Base-by-base conservation (phyloP, 2,797 vertebrate genomes). In the Sebastiscus tertius region DNA sequence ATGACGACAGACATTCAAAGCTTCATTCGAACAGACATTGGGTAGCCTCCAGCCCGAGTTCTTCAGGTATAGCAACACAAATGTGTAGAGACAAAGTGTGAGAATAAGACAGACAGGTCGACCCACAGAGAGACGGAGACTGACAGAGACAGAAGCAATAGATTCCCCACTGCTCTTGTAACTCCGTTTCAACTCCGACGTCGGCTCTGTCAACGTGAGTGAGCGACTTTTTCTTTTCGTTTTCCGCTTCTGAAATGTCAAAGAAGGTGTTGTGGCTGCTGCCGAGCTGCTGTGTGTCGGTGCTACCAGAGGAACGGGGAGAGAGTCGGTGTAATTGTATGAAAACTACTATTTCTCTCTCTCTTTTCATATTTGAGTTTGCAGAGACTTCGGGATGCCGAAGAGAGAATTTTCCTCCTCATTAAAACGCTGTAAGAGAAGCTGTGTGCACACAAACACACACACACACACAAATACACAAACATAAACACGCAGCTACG, bases 321-420 rank as follows among this genome's bases (percentile, higher is more conserved):
- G 67, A 62, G 69, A 80, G 82, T 72, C 81, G 56, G 12, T 77
- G 75, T 82, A 77, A 90, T 81, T 88, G 81, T 81, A 34, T 70
- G 79, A 87, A 81, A 76, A 79, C 68, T 34, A 26, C 71, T 46
- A n/a, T 42, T 18, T 13, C 59, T 66, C 63, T 65, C 67, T 52
- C 24, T 42, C 24, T 69, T 12, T 78, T 71, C 72, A 58, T 64
- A 82, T 88, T 70, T 66, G 73, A 91, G 84, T 85, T 88, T 84
- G 85, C 80, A 80, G 66, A 87, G 84, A 87, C 83, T 83, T 80
- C 22, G 14, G 79, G 64, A 69, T 79, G 76, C 81, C 12, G 39
- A 81, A 79, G 75, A 86, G 86, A 81, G 79, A 86, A 80, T 90
- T 81, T 82, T 84, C 64, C 83, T 84, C 79, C 75, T 90, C 87